Base-by-base conservation (phyloP, 2,797 vertebrate species). In the Bradypodion ventrale region DNA sequence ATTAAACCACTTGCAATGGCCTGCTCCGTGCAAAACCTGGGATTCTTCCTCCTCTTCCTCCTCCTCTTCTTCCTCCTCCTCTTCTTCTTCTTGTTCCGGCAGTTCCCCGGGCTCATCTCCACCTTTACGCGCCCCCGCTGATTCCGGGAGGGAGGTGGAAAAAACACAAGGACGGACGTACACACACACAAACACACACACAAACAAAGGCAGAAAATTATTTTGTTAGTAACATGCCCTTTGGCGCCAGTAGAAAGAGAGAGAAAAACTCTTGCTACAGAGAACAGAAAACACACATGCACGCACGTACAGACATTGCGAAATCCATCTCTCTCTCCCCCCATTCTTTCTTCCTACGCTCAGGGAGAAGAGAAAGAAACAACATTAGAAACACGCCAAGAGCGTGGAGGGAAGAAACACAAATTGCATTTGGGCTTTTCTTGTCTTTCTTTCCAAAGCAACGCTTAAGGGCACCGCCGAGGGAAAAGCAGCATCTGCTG, bases 1-100 rank as follows among this genome's bases (percentile, higher is more conserved):
- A 94, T 99, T 99, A 96, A 99, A 99, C 98, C 98, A 99, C 90
- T 99, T 99, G 96, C 98, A 99, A 96, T 98, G 97, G 95, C 98
- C 98, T 85, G 97, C 96, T 93, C 98, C 98, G 86, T 96, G 96
- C 96, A 97, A 96, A 96, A 97, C 88, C 95, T 97, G 97, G 94
- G 96, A 95, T 92, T 97, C 97, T 87, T 96, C 96, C 94, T 97
- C 95, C 78, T 96, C 95, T 75, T 96, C 97, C 92, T 96, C 96
- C 94, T 98, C 95, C 73, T 96, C 97, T 92, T 97, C 97, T 56
- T 95, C 95, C 73, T 96, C 97, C 92, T 96, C 96, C 94, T 97
- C 95, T 74, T 96, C 97, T 92, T 95, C 94, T 92, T 95, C 94
- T 92, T 95, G 97, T 94, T 97, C 97, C 79, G 95, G 93, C 96